A percentile compares a stretch with the other conserved stretches of the same genome.
phyloP scores from a whole-genome alignment of 2,113 vertebrate genomes.

The Python bivittatus region DNA sequence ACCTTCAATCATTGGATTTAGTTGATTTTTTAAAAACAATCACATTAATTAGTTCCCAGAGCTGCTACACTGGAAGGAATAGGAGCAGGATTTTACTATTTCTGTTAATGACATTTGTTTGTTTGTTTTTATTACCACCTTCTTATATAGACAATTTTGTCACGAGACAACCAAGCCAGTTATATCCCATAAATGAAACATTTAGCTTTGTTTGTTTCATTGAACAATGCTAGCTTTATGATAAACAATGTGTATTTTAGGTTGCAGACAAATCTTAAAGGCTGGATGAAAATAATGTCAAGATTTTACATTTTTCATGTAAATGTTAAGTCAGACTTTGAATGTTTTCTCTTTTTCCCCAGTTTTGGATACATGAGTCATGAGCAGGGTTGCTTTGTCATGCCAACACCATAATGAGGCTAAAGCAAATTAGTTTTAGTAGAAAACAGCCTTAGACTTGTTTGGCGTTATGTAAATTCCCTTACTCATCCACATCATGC shows the following conservation, averaged over 20 bases:
- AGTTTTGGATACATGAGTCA: conserved; percentile 20
- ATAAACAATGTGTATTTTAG: conserved; percentile 38
- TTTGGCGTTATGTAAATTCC: no score
- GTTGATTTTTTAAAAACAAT: not conserved
- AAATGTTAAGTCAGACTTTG: conserved; percentile 45
- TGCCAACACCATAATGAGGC: no score
- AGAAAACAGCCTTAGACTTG: no score
- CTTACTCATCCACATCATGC: no score
- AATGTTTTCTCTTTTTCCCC: conserved; percentile 20
- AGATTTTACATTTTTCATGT: conserved; percentile 54
- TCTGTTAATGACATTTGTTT: not conserved
- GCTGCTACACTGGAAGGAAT: not conserved
- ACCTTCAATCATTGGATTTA: not conserved
- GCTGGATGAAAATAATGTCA: conserved; percentile 56
- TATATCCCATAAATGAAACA: not conserved
- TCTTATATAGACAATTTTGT: conserved; percentile 3
- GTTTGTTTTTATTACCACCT: no score
- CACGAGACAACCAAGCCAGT: not conserved
- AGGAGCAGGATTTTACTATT: not conserved
- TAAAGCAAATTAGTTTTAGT: no score
- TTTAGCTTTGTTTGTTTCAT: not conserved
- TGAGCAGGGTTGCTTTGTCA: no score
- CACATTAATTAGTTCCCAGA: not conserved
- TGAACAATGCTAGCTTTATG: conserved; percentile 50
- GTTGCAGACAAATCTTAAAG: conserved; percentile 7